Evolutionary conservation across 2,113 vertebrate genomes (phyloP).

Genomic region (Ardeotis arabs): DNA sequence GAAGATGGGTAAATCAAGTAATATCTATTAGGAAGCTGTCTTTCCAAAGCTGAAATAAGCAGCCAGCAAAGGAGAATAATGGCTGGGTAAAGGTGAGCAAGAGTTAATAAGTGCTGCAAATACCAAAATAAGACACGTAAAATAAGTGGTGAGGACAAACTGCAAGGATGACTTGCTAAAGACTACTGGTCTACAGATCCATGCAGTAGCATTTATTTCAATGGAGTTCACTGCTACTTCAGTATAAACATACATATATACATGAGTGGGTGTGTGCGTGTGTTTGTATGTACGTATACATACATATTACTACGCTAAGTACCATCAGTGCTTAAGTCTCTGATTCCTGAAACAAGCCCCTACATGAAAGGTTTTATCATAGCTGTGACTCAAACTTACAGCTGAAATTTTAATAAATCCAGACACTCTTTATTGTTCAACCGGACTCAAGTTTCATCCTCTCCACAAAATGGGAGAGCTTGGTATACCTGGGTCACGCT

Average conservation of each 20-base stretch:
- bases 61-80: not conserved
- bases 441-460: not conserved
- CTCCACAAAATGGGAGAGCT: not conserved
- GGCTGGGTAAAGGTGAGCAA: not conserved
- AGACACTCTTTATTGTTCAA: not conserved
- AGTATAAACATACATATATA: accelerated
- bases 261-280: accelerated
- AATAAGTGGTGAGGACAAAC: not conserved
- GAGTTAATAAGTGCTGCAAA: not conserved
- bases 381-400: not conserved
- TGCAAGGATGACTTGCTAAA: not conserved
- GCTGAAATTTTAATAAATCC: not conserved
- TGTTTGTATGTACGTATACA: not conserved
- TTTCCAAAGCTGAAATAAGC: not conserved
- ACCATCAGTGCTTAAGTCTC: not conserved
- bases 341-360: not conserved
- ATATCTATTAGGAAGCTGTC: not conserved
- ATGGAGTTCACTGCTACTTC: not conserved
- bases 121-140: not conserved
- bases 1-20: not conserved
- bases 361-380: not conserved
- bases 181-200: not conserved
- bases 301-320: accelerated
- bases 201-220: not conserved
- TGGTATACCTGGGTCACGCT: not conserved